phyloP scores from a whole-genome alignment of 2,113 vertebrate species.

The Myiozetetes cayanensis region DNA sequence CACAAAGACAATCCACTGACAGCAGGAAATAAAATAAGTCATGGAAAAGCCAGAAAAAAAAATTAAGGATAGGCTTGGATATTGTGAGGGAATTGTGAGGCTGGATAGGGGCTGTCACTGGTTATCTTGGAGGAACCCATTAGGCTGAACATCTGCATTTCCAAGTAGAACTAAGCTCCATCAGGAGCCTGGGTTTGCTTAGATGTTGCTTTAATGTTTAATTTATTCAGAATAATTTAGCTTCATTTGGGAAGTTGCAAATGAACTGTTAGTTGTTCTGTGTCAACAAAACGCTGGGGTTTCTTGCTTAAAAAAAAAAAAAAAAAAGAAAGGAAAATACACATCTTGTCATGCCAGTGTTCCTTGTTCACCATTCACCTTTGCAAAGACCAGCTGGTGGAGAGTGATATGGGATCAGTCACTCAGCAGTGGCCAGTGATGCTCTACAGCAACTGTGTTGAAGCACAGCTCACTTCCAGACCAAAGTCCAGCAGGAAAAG shows the following conservation, averaged over 20 bases:
- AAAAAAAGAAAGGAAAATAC: neutral
- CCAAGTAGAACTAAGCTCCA: neutral
- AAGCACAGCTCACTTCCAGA: neutral
- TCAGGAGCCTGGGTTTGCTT: neutral
- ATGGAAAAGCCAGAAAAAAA: neutral
- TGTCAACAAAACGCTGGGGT: neutral
- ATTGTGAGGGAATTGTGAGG: neutral
- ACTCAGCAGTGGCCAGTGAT: neutral
- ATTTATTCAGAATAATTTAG: constrained; percentile 45
- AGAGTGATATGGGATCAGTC: neutral
- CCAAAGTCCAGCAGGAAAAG: neutral
- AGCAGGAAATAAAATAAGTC: neutral
- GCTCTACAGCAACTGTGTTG: neutral
- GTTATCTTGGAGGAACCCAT: neutral
- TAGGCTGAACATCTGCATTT: neutral
- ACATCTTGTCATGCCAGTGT: neutral
- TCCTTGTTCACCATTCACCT: neutral
- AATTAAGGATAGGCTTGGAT: neutral
- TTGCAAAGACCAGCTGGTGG: neutral
- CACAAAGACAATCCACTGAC: neutral
- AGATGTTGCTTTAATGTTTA: neutral
- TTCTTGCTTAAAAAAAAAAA: neutral
- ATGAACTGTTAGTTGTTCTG: constrained; percentile 13
- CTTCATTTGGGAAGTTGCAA: constrained; percentile 20
- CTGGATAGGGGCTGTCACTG: neutral